Base-by-base conservation (phyloP, 2,113 vertebrate species). In the Phylloscopus whistleri region DNA sequence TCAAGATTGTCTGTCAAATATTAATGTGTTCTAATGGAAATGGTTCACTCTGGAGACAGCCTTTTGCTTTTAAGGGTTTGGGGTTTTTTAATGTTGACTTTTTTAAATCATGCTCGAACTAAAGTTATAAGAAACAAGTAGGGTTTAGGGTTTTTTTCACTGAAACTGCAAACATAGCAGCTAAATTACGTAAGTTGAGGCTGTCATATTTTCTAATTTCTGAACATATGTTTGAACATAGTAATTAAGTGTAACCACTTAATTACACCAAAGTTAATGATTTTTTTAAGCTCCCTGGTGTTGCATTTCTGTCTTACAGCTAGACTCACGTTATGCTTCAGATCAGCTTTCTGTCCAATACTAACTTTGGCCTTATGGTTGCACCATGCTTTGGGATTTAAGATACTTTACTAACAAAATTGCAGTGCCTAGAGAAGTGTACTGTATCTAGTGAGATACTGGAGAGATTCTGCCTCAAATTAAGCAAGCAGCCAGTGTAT, bases 1-100 rank as follows among this genome's bases (percentile, higher is more conserved):
- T 97, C 74, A 75, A 84, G 96, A 87, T 63, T 78, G 86, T 93
- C 82, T 96, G 97, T 98, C 96, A 98, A 98, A 98, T 98, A 98
- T 98, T 98, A 96, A 98, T 97, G 94, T 76, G 69, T 97, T 95
- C 90, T 98, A 98, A 98, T 98, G 97, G 98, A 98, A 98, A 96
- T 86, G 91, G 74, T 96, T 97, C 89, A 97, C 97, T 95, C 93
- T 77, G 86, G 96, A 98, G 97, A 95, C 95, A 95, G 55, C 60
- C 76, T 95, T 84, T 96, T 91, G 92, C 96, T 96, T 97, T 97
- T 97, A 97, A 94, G 66, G 67, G 69, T 89, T 76, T 70, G 30
- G 44, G 86, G 49, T 90, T 87, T 95, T 92, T 33, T 49, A 96
- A 53, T 78, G 78, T 89, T 93, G 87, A 93, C 94, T 77, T 97